Conservation (phyloP, 2,797 vertebrate genomes). For the Gymnodraco acuticeps region DNA sequence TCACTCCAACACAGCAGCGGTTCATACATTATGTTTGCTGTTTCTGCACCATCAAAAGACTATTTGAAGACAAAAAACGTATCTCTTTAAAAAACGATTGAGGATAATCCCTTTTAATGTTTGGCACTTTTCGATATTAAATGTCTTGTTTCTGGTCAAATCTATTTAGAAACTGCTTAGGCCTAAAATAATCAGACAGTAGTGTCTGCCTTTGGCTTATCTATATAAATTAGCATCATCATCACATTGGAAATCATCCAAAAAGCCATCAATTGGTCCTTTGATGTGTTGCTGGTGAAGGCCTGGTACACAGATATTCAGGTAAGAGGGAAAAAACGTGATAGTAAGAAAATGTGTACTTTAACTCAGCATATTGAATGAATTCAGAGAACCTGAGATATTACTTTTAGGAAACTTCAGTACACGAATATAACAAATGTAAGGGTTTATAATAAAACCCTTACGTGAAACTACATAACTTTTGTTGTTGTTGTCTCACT, state of each 20-base stretch:
- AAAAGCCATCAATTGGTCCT: conserved; percentile 5
- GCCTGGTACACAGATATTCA: not conserved
- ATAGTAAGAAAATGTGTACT: not conserved
- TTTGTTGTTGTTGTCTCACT: conserved; percentile 23
- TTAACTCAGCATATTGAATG: not conserved
- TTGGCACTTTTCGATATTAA: not conserved
- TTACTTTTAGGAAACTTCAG: not conserved
- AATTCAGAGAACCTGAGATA: not conserved
- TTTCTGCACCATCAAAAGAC: not conserved
- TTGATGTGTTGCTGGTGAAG: not conserved
- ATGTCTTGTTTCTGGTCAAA: conserved; percentile 33
- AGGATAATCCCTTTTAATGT: not conserved
- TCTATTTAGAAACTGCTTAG: conserved; percentile 14
- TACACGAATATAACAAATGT: not conserved
- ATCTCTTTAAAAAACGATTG: not conserved
- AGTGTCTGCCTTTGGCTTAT: conserved; percentile 9
- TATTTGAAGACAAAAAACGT: not conserved
- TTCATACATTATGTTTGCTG: not conserved
- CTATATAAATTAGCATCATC: conserved; percentile 29
- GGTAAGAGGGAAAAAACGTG: not conserved
- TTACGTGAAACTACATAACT: not conserved
- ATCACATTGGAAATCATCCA: conserved; percentile 11
- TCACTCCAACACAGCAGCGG: not conserved
- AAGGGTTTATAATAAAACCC: not conserved
- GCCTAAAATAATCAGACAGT: conserved; percentile 16